Percentiles rank a stretch among this genome's conserved stretches.
Conservation (phyloP, 2,888 invertebrate species). For the Melitaea athalia region DNA sequence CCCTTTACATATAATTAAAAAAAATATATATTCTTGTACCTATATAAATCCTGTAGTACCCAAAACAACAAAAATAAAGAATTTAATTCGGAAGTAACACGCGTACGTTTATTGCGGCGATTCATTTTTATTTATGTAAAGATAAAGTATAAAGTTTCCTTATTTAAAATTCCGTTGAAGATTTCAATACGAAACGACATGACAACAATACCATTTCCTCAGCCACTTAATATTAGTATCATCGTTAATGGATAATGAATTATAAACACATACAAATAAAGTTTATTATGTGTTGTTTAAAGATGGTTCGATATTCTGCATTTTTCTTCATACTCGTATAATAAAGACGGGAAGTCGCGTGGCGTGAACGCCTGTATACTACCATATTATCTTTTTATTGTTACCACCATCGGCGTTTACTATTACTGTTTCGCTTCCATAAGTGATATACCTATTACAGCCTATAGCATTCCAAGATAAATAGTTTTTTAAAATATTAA, state of each 20-base stretch:
- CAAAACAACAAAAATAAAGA: too few relatives aligned
- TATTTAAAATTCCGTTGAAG: not conserved
- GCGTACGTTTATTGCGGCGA: too few relatives aligned
- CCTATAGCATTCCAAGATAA: too few relatives aligned
- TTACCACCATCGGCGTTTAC: not conserved
- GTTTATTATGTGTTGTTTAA: not conserved
- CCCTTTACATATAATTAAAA: too few relatives aligned
- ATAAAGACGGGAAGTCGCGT: conserved; percentile 26
- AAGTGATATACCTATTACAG: too few relatives aligned
- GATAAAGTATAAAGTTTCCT: not conserved
- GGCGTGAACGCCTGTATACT: conserved; percentile 23
- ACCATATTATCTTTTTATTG: conserved; percentile 23
- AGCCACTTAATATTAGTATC: not conserved
- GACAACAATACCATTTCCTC: not conserved
- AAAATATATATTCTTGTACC: too few relatives aligned
- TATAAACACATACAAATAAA: not conserved
- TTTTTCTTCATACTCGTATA: not conserved
- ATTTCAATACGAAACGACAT: not conserved
- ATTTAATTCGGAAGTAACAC: too few relatives aligned
- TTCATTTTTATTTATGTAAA: not conserved
- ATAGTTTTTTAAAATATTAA: too few relatives aligned
- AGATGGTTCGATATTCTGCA: not conserved
- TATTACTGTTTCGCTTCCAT: too few relatives aligned
- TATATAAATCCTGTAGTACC: too few relatives aligned
- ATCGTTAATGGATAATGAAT: not conserved